Evolutionary conservation across 2,797 vertebrate genomes (phyloP).

Genomic region (Notolepis coatsorum): DNA sequence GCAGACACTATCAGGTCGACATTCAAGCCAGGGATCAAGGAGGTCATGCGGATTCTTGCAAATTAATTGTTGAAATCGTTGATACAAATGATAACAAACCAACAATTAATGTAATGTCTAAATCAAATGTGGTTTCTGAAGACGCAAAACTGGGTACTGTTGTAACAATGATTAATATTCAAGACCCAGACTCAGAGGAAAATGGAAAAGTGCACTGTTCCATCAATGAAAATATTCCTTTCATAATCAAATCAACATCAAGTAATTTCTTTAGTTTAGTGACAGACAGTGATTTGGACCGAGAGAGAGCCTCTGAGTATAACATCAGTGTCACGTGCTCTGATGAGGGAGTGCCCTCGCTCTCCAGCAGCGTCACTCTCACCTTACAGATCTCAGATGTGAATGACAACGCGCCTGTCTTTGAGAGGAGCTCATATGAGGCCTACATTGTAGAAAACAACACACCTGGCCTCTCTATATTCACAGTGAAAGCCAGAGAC

Average conservation of each 20-base stretch:
- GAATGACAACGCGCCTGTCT: constrained; percentile 81
- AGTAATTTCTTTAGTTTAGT: constrained; percentile 78
- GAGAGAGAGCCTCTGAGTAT: constrained; percentile 72
- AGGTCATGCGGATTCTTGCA: constrained; percentile 70
- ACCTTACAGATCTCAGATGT: constrained; percentile 79
- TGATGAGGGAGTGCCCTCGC: constrained; percentile 77
- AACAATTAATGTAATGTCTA: constrained; percentile 72
- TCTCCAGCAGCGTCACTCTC: constrained; percentile 78
- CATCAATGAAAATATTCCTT: constrained; percentile 65
- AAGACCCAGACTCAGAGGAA: constrained; percentile 79
- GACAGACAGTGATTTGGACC: constrained; percentile 68
- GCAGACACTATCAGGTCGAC: constrained; percentile 66
- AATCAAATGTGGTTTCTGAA: constrained; percentile 56
- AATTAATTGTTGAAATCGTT: constrained; percentile 72
- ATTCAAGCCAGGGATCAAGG: constrained; percentile 78
- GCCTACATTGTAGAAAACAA: constrained; percentile 68
- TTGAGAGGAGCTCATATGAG: constrained; percentile 75
- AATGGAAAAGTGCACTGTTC: constrained; percentile 77
- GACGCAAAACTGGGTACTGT: constrained; percentile 48
- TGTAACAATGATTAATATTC: constrained; percentile 61
- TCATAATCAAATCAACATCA: constrained; percentile 73
- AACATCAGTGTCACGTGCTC: constrained; percentile 76
- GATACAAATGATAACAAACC: constrained; percentile 84
- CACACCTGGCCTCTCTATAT: constrained; percentile 59
- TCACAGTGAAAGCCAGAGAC: constrained; percentile 65